A percentile compares a stretch with the other conserved stretches of the same genome.
Evolutionary conservation across 2,113 vertebrate species (phyloP).

Genomic region (Fukomys damarensis): DNA sequence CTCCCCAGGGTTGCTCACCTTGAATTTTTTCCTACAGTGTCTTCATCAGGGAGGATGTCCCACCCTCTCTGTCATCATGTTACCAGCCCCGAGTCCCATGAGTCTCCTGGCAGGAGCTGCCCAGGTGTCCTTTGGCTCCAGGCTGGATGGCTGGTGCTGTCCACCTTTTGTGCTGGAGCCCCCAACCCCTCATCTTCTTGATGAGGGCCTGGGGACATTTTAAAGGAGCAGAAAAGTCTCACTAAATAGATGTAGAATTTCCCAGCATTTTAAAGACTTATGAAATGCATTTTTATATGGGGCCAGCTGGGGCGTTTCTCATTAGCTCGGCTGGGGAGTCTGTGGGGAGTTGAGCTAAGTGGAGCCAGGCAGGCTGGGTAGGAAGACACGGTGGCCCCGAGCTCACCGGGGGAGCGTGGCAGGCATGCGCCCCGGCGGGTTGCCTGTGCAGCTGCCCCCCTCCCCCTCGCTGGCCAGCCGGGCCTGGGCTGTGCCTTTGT

Average conservation of each 20-base stretch:
- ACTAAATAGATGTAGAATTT: conserved; percentile 87
- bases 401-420: conserved; percentile 77
- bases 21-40: neutral
- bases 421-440: conserved; percentile 69
- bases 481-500: conserved; percentile 60
- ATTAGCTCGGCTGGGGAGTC: conserved; percentile 82
- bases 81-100: rapidly evolving
- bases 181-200: conserved; percentile 68
- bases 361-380: conserved; percentile 84
- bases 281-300: conserved; percentile 83
- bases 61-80: rapidly evolving
- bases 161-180: neutral
- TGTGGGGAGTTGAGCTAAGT: conserved; percentile 80
- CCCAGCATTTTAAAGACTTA: conserved; percentile 87
- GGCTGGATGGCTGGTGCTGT: neutral
- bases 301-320: conserved; percentile 85
- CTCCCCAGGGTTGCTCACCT: neutral
- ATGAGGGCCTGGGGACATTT: conserved; percentile 82
- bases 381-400: conserved; percentile 74
- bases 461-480: conserved; percentile 39
- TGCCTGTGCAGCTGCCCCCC: conserved; percentile 52
- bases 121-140: neutral
- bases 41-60: rapidly evolving
- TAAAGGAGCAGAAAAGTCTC: conserved; percentile 84
- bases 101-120: neutral